phyloP scores from a whole-genome alignment of 2,113 vertebrate species.

The Ivindomyrus marchei region DNA sequence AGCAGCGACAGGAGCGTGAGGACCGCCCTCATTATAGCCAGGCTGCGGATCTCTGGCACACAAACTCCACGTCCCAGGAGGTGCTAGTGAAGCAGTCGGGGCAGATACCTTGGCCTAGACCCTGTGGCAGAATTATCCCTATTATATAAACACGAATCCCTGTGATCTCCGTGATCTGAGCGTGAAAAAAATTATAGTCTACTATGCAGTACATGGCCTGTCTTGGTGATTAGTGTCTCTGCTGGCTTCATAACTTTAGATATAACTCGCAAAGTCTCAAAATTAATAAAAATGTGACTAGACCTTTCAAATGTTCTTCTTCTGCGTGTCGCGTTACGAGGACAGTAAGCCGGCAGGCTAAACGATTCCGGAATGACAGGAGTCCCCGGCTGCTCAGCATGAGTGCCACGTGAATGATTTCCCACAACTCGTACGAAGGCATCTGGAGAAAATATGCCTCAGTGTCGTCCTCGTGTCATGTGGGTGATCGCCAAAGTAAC shows the following conservation, averaged over 20 bases:
- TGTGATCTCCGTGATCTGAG: background rate
- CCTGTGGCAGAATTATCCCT: background rate
- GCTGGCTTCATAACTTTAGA: background rate
- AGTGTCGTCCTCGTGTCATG: background rate
- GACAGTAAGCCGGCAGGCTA: background rate
- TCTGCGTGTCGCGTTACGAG: background rate
- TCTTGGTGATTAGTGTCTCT: background rate
- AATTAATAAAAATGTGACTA: background rate
- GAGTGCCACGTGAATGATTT: background rate
- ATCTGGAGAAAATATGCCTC: background rate
- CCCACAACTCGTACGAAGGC: background rate
- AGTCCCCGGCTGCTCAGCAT: background rate
- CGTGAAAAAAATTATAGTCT: background rate
- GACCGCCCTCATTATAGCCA: background rate
- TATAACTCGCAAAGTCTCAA: background rate
- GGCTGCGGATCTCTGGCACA: background rate
- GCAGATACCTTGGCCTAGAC: background rate
- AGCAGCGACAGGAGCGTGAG: too few relatives aligned
- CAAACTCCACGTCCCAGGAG: background rate
- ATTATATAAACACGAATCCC: background rate
- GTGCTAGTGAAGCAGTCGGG: background rate
- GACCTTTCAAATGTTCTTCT: background rate
- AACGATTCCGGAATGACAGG: background rate
- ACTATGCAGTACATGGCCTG: background rate
- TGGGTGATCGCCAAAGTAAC: conserved; percentile 1